phyloP scores from a whole-genome alignment of 2,797 vertebrate species.

The Chrosomus eos region DNA sequence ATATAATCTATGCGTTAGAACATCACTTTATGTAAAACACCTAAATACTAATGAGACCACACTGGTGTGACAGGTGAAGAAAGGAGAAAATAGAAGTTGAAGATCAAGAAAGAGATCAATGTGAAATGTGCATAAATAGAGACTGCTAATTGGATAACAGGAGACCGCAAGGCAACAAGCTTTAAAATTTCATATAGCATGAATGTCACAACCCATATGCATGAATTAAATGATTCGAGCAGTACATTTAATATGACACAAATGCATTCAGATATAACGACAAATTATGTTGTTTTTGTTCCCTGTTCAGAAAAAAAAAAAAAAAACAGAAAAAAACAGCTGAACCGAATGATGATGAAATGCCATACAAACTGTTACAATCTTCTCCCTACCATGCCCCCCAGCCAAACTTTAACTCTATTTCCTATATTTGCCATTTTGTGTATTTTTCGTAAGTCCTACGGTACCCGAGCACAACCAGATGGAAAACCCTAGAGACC shows the following conservation, averaged over 20 bases:
- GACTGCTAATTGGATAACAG: neutral
- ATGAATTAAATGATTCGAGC: slow-evolving; percentile 6
- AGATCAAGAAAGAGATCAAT: slow-evolving; percentile 5
- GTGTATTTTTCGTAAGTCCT: slow-evolving; percentile 67
- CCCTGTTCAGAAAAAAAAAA: neutral
- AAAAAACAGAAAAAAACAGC: neutral
- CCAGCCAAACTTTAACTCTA: slow-evolving; percentile 48
- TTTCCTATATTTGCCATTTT: slow-evolving; percentile 61
- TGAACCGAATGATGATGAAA: neutral
- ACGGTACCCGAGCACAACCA: slow-evolving; percentile 54
- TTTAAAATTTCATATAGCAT: neutral
- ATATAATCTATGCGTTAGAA: neutral
- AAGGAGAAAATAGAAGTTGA: neutral
- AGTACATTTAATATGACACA: slow-evolving; percentile 22
- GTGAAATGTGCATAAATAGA: neutral
- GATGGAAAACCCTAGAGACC: slow-evolving; percentile 56
- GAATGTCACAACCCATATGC: neutral
- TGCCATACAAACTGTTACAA: neutral
- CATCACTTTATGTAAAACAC: neutral
- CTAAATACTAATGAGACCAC: neutral
- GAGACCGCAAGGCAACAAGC: neutral
- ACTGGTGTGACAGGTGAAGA: neutral
- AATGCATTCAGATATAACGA: neutral
- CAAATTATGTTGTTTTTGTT: neutral
- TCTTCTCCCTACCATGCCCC: slow-evolving; percentile 9